These are phyloP conservation scores for Chiloscyllium punctatum DNA, from an alignment of 2,797 vertebrate genomes.

Conservation along the genomic window DNA sequence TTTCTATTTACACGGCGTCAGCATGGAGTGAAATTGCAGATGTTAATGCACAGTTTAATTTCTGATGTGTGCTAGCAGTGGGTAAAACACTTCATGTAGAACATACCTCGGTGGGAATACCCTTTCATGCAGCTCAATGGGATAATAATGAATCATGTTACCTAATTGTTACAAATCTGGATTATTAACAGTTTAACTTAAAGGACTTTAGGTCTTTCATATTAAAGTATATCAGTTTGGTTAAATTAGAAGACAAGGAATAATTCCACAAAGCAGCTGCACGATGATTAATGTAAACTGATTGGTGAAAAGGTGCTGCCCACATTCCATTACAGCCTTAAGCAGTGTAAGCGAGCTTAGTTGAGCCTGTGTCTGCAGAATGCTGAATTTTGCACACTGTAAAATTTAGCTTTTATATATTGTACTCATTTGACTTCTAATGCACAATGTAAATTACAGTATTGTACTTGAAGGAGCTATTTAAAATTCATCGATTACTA, in stretches of 20 bases:
- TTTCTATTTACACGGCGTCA: no score
- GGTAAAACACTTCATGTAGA: no score
- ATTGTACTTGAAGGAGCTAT: neutral
- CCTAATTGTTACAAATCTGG: no score
- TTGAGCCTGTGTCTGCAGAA: neutral
- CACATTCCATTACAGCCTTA: neutral
- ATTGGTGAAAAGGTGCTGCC: neutral
- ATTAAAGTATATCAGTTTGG: neutral
- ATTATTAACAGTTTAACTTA: no score
- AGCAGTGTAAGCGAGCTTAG: neutral
- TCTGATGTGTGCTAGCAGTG: no score
- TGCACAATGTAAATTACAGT: neutral
- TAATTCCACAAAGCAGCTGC: neutral
- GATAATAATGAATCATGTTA: no score
- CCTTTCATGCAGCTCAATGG: no score
- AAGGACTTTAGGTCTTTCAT: no score
- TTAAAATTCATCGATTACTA: neutral
- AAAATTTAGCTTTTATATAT: neutral
- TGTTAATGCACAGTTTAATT: no score
- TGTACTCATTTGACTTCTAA: neutral
- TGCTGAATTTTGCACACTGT: neutral
- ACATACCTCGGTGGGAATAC: no score
- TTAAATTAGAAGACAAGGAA: neutral
- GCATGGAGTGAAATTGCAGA: no score
- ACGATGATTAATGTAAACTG: neutral